These are phyloP conservation scores for Mobula hypostoma DNA, from an alignment of 2,113 vertebrate species.

Conservation along the genomic window DNA sequence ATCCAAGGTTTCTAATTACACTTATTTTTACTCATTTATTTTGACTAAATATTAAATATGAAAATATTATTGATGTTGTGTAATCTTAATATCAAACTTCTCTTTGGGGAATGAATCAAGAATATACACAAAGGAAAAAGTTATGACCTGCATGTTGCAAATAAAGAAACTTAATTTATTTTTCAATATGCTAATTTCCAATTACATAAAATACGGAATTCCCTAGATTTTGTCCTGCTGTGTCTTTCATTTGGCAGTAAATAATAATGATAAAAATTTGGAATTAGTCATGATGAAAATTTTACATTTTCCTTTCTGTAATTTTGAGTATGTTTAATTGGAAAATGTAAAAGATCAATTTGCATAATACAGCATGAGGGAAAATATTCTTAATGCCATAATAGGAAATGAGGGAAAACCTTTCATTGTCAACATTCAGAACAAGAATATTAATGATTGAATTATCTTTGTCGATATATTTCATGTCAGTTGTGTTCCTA, in stretches of 20 bases:
- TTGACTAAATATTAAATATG: neutral
- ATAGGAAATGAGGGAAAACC: constrained; percentile 60
- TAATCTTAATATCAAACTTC: neutral
- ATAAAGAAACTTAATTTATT: neutral
- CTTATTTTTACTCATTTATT: constrained; percentile 1
- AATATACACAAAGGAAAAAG: neutral
- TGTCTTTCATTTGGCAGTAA: neutral
- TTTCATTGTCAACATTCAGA: constrained; percentile 60
- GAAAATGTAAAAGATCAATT: neutral
- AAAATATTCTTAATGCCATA: constrained; percentile 58
- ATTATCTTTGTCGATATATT: constrained; percentile 74
- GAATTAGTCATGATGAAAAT: neutral
- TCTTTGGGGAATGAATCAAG: constrained; percentile 20
- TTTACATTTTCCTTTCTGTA: neutral
- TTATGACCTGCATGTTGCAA: neutral
- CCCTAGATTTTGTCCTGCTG: neutral
- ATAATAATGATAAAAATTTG: neutral
- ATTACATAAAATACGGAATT: neutral
- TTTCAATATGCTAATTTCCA: neutral
- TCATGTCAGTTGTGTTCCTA: constrained; percentile 70
- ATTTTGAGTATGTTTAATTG: neutral
- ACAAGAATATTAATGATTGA: constrained; percentile 75
- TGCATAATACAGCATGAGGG: constrained; percentile 43
- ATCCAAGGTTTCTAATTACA: neutral
- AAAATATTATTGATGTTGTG: neutral